Percentiles rank a stretch among this genome's conserved stretches.
These are phyloP conservation scores for Apteryx mantelli DNA, from an alignment of 2,113 vertebrate genomes.

Conservation along the genomic window DNA sequence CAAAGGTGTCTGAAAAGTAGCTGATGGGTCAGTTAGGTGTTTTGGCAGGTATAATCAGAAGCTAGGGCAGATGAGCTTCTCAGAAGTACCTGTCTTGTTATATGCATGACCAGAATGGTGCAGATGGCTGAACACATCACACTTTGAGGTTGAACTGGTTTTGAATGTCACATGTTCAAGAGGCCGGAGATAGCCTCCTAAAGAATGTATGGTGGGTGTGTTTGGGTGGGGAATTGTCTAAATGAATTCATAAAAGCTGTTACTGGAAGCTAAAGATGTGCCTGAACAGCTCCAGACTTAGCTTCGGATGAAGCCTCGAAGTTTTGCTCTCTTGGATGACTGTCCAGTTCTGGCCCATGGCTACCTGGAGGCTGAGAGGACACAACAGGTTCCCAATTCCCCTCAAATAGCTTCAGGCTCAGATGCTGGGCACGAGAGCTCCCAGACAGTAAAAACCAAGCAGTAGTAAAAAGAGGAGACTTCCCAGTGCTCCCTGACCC, in stretches of 20 bases:
- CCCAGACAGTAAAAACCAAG: background rate
- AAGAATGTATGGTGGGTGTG: background rate
- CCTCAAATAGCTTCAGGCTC: background rate
- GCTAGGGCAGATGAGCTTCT: background rate
- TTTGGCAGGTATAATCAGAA: background rate
- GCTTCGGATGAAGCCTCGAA: background rate
- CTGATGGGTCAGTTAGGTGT: background rate
- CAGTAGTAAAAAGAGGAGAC: background rate
- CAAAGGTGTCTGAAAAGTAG: background rate
- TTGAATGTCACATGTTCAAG: background rate
- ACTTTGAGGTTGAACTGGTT: background rate
- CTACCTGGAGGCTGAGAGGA: background rate
- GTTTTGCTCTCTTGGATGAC: background rate
- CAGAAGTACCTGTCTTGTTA: background rate
- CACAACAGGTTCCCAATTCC: background rate
- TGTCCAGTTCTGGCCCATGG: background rate
- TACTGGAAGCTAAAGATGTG: background rate
- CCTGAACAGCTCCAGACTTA: background rate
- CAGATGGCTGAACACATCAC: background rate
- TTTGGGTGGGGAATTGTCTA: background rate
- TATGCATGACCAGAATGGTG: background rate
- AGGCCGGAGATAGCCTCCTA: background rate
- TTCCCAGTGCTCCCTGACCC: too few species aligned
- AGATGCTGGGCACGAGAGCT: background rate
- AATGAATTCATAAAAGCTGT: background rate